phyloP scores from a whole-genome alignment of 2,113 vertebrate genomes.

The Percina caprodes region DNA sequence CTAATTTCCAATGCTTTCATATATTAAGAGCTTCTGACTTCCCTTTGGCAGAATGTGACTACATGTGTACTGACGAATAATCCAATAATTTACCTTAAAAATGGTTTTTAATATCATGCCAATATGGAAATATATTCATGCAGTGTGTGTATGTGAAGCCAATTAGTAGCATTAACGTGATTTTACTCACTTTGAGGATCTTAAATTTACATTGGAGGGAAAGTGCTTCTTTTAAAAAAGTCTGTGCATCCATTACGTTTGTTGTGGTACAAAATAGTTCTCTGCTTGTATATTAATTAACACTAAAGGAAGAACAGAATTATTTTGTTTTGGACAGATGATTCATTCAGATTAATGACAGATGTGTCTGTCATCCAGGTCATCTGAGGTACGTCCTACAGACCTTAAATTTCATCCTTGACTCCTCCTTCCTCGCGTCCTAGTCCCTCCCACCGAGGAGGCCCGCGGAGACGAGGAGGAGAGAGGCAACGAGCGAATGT shows the following conservation, averaged over 20 bases:
- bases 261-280: not conserved
- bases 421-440: too few species aligned
- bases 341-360: not conserved
- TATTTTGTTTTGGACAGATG: not conserved
- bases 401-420: too few species aligned
- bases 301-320: not conserved
- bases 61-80: slow-evolving; percentile 66
- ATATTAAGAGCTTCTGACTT: slow-evolving; percentile 55
- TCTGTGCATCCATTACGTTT: not conserved
- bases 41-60: slow-evolving; percentile 65
- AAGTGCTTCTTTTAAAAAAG: not conserved
- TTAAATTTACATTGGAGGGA: not conserved
- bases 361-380: too few species aligned
- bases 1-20: slow-evolving; percentile 66
- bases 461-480: too few species aligned
- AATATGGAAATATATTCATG: slow-evolving; percentile 50
- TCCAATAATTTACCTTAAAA: slow-evolving; percentile 66
- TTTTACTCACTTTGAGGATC: slow-evolving; percentile 29
- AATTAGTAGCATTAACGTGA: slow-evolving; percentile 49
- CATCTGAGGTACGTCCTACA: too few species aligned
- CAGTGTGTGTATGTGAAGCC: slow-evolving; percentile 25
- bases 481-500: too few species aligned
- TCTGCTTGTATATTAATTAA: not conserved
- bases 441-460: too few species aligned
- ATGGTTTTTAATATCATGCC: slow-evolving; percentile 56